These are phyloP conservation scores for Noctua janthe DNA, from an alignment of 2,888 invertebrate genomes.

Conservation along the genomic window DNA sequence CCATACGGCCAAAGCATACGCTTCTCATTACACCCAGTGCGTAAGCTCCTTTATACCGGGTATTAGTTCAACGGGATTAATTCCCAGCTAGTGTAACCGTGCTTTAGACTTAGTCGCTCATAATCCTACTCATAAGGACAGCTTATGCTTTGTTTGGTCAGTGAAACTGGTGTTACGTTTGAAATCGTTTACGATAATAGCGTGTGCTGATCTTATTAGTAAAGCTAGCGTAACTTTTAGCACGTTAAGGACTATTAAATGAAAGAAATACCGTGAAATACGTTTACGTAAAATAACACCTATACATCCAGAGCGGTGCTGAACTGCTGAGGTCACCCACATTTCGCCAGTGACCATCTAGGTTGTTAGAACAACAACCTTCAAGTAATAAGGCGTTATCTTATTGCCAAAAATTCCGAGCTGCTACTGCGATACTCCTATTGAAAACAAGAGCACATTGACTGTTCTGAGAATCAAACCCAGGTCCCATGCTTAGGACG, in stretches of 20 bases:
- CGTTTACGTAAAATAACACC: background rate
- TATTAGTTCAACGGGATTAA: conserved; percentile 53
- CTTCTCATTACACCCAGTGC: conserved; percentile 25
- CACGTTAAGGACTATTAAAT: background rate
- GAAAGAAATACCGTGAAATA: background rate
- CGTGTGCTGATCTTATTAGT: conserved; percentile 20
- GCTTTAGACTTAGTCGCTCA: conserved; percentile 50
- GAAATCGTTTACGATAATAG: conserved; percentile 22
- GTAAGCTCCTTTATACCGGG: conserved; percentile 40
- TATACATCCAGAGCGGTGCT: background rate
- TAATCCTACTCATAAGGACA: conserved; percentile 54
- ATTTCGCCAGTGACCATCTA: background rate
- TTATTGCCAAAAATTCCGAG: background rate
- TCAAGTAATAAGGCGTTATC: background rate
- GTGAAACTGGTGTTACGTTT: conserved; percentile 34
- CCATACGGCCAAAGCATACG: conserved; percentile 10
- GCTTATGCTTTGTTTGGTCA: conserved; percentile 48
- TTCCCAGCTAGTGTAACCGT: conserved; percentile 46
- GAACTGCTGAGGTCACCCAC: background rate
- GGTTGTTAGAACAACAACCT: background rate
- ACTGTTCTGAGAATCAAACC: background rate
- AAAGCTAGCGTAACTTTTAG: background rate
- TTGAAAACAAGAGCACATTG: background rate
- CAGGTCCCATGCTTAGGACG: background rate
- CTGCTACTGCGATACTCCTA: background rate